Base-by-base conservation (phyloP, 2,888 invertebrate species). In the Drosophila austrosaltans region DNA sequence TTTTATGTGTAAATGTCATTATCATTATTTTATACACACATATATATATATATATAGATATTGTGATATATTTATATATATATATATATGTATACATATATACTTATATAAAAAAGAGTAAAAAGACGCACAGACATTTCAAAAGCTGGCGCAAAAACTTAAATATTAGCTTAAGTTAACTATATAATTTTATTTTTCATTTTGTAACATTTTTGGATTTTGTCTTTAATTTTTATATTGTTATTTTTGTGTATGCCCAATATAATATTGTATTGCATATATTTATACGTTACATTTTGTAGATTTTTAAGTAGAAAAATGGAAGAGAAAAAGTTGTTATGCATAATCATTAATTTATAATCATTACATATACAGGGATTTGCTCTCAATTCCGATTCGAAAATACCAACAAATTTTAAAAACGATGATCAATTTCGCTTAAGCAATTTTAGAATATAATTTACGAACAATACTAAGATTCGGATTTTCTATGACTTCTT, bases 81-180 rank as follows among this genome's bases (percentile, higher is more conserved):
- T 40, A 28, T 42, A 40, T 40, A 36, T 40, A 22, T 57, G 8
- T 57, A 22, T 39, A 39, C 8, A 59, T 36, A 59, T 64, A 32
- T 69, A 56, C 48, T 22, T 78, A 70, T 78, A 72, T 78, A 79
- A 81, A 78, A 77, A 78, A 79, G 78, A 78, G 73, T 81, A 78
- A 81, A 71, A 83, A 79, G 71, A 70, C 80, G 81, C 68, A 63
- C 64, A 69, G 53, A 61, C 68, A 56, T 72, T 61, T 56, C 65
- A 48, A 66, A 63, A 58, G 64, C 22, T 59, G 63, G 81, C 68
- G 69, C 44, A 61, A 65, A 75, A 74, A 75, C 75, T 75, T 75
- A 75, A 69, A 72, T 48, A 48, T 69, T 74, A 70, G 66, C 68
- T 72, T 77, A 67, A 20, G 64, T 42, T 77, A 75, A 40, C 32